These are phyloP conservation scores for Chaunax sp. DNA, from an alignment of 2,797 vertebrate species.

Conservation along the genomic window DNA sequence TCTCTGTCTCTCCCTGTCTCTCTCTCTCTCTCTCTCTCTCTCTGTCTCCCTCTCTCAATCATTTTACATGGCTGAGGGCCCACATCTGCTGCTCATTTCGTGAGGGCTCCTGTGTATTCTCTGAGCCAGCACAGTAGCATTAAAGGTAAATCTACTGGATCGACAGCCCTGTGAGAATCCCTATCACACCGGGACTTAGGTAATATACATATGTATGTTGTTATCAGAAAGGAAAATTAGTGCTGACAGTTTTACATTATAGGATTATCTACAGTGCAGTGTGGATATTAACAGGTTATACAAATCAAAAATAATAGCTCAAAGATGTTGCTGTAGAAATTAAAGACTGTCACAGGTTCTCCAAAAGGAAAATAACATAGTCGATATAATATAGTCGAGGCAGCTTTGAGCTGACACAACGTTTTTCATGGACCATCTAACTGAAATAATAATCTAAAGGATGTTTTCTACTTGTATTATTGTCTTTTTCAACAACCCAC, in stretches of 20 bases:
- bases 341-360: not conserved
- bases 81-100: constrained; percentile 82
- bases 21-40: constrained; percentile 31
- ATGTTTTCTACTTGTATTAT: too few relatives aligned
- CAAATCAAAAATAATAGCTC: constrained; percentile 28
- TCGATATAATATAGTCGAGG: constrained; percentile 2
- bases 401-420: not conserved
- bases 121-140: constrained; percentile 78
- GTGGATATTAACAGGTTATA: constrained; percentile 26
- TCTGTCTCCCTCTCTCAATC: constrained; percentile 41
- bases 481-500: too few relatives aligned
- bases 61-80: constrained; percentile 62
- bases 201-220: constrained; percentile 56
- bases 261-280: constrained; percentile 23
- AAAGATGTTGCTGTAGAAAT: constrained; percentile 1
- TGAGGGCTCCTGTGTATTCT: constrained; percentile 68
- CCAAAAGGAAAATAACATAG: constrained; percentile 26
- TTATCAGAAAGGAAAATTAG: constrained; percentile 44
- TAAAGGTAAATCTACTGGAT: constrained; percentile 74
- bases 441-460: too few relatives aligned
- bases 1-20: constrained; percentile 7
- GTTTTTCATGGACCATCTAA: too few relatives aligned
- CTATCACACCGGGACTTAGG: constrained; percentile 27
- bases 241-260: constrained; percentile 27
- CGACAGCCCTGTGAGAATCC: constrained; percentile 54